Evolutionary conservation across 2,113 vertebrate genomes (phyloP).

Genomic region (Numida meleagris): DNA sequence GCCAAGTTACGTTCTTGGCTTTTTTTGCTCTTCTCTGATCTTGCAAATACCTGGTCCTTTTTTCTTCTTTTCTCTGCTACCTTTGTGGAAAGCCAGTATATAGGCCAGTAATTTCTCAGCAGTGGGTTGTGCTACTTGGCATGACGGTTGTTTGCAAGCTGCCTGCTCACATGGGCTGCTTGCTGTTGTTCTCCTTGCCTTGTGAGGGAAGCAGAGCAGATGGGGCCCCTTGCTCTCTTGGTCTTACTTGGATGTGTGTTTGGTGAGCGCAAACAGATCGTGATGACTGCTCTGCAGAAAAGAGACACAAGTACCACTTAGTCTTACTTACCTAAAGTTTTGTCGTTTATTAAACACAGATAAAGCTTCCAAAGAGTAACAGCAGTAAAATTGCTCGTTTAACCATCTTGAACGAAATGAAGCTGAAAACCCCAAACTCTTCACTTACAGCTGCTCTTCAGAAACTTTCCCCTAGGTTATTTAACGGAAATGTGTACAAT

Average conservation of each 20-base stretch:
- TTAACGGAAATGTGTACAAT: not conserved
- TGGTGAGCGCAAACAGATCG: slow-evolving; percentile 36
- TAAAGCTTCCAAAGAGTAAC: not conserved
- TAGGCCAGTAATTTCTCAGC: not conserved
- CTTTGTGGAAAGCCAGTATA: not conserved
- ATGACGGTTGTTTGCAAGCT: not conserved
- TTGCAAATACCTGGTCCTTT: not conserved
- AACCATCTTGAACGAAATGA: not conserved
- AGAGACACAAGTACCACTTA: not conserved
- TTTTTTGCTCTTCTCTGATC: not conserved
- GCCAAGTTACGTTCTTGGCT: not conserved
- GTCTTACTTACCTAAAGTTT: not conserved
- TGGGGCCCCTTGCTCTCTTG: slow-evolving; percentile 23
- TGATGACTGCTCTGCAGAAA: not conserved
- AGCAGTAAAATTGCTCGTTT: not conserved
- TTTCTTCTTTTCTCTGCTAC: not conserved
- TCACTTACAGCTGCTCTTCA: not conserved
- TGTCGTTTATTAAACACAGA: not conserved
- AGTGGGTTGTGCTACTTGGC: not conserved
- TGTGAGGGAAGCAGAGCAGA: slow-evolving; percentile 27
- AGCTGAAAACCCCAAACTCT: not conserved
- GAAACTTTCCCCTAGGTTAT: not conserved
- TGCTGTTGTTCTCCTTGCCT: not conserved
- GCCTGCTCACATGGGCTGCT: not conserved
- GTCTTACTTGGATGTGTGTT: not conserved